Evolutionary conservation across 1,140 invertebrate species (phyloP), one percentile per base, ranked within the genome.

Genomic region (Micrasema minimum): DNA sequence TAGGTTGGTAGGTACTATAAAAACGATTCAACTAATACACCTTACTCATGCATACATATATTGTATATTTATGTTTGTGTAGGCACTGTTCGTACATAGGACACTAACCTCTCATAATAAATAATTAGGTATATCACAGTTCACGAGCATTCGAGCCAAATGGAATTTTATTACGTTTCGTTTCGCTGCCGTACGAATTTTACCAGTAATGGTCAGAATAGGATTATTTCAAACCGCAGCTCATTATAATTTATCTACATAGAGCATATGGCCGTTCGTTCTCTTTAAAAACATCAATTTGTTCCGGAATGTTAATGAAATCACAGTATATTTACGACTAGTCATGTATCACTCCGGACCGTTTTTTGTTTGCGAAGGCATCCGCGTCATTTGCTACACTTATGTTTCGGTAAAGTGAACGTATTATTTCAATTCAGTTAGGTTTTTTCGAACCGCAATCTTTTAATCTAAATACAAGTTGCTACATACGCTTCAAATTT

Each of bases 291-390:
- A 50, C 67, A 66, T 66, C 61, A 71, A 66, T 71, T 66, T 37
- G 41, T 18, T 31, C 48, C 18, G 69, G 69, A 71, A 66, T 71
- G 50, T 71, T 71, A 71, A 71, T 71, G 51, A 65, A 71, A 71
- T 65, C 69, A 71, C 62, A 26, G 61, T 22, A 66, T 71, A 71
- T 71, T 71, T 71, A 66, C 62, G 69, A 64, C 61, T 65, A 16
- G 45, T 31, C 31, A 66, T 66, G 51, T 57, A 66, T 69, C 66
- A 69, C 38, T 59, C 23, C 0, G 53, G 46, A 69, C 20, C 18
- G 59, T 69, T 69, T n/a, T 69, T 69, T 69, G 51, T 59, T 38
- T 38, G 37, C 41, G 23, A 37, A 69, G 51, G 53, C n/a, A 59
- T 61, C 53, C 41, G 26, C 31, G 45, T 66, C 64, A 64, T 64